Conservation (phyloP, 2,113 vertebrate genomes). For the Arenaria interpres region DNA sequence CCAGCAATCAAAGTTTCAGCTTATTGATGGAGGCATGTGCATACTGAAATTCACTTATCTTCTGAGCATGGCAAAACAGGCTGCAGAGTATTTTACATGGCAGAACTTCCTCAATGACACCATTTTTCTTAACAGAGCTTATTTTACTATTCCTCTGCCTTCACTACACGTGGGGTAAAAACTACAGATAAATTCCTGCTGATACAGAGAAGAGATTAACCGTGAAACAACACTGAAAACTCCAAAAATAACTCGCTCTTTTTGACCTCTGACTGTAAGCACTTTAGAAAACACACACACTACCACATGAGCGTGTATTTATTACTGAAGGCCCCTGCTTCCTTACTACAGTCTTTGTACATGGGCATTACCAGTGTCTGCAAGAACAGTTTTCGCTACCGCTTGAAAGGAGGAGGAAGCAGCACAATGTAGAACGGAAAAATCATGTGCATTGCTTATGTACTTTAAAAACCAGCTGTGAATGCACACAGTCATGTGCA, state of each 20-base stretch:
- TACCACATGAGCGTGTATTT: background rate
- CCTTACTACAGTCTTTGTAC: background rate
- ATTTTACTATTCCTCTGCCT: background rate
- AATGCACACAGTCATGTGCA: background rate
- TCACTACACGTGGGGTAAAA: background rate
- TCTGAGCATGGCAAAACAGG: background rate
- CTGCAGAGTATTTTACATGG: background rate
- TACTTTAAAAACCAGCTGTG: background rate
- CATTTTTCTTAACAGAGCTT: background rate
- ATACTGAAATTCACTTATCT: background rate
- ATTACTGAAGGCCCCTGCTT: background rate
- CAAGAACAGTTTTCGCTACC: background rate
- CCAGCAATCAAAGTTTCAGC: background rate
- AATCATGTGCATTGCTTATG: background rate
- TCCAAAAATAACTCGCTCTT: background rate
- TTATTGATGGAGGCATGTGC: background rate
- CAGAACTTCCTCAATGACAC: background rate
- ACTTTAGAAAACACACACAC: background rate
- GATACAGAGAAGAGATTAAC: background rate
- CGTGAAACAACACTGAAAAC: background rate
- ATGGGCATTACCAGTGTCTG: background rate
- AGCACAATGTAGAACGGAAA: background rate
- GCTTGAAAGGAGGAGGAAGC: background rate
- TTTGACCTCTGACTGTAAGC: background rate
- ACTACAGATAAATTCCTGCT: background rate